Base-by-base conservation (phyloP, 2,113 vertebrate genomes). In the Mugil cephalus region DNA sequence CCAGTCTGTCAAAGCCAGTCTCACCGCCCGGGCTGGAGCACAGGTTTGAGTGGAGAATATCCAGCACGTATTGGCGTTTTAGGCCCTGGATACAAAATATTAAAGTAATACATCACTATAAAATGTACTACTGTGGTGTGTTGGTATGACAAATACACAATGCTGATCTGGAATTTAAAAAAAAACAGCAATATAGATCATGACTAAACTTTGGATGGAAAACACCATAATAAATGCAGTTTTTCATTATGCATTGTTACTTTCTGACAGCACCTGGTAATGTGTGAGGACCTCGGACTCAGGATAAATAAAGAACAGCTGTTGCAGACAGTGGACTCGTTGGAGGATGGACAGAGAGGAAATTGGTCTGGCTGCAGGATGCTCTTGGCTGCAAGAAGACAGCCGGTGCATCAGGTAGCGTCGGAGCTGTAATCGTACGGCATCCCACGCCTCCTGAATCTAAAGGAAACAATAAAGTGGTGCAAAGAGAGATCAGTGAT, bases 281-380 rank as follows among this genome's bases (percentile, higher is more conserved):
- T 93, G 94, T 4, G 43, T 68, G 77, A 98, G 89, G 74, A 97
- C 95, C 86, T 98, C 97, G 18, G 93, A 87, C 81, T 96, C 94
- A 7, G 97, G 94, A 83, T 96, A 96, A 79, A 99, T 94, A 87
- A 97, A 97, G 36, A 95, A 90, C 76, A 99, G 93, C 18, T 94
- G 94, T 40, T 94, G 95, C 65, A 99, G 84, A 84, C 93, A 94
- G 6, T 91, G 91, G 45, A 86, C 89, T 78, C 95, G 95, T 79
- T 95, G 89, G 19, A 90, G 67, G 45, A 93, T 90, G 43, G 81
- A 79, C 55, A 80, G 38, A 61, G 69, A 1, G 4, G 53, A 70
- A 35, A 46, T 17, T 10, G 36, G 13, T 46, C 30, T 19, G 8
- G 54, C 30, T 58, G 35, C 75, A 11, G 47, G 64, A 53, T 17